phyloP scores from a whole-genome alignment of 2,113 vertebrate genomes.

The Pterocles burchelli region DNA sequence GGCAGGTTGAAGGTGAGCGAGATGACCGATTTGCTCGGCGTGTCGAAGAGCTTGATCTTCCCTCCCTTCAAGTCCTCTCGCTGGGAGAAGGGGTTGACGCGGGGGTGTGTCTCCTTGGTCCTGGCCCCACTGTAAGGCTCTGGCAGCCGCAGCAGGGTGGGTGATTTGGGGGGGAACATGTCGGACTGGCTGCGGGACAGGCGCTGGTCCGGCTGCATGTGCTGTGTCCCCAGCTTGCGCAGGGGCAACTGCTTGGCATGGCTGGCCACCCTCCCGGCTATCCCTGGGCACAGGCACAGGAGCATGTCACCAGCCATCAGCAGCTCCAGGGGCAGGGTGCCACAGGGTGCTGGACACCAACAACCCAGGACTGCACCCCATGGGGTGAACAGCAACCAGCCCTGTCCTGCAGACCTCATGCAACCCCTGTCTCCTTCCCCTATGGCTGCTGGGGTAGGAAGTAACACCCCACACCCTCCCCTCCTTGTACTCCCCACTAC shows the following conservation, averaged over 20 bases:
- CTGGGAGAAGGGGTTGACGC: slow-evolving; percentile 92
- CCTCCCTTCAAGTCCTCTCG: slow-evolving; percentile 91
- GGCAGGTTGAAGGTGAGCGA: slow-evolving; percentile 86
- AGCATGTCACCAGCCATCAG: not conserved
- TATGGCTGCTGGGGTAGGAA: rapidly evolving
- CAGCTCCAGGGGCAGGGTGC: rapidly evolving
- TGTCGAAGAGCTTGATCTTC: slow-evolving; percentile 91
- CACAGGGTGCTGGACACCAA: rapidly evolving
- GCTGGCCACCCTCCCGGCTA: not conserved
- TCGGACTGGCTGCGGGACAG: slow-evolving; percentile 89
- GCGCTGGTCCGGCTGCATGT: slow-evolving; percentile 71
- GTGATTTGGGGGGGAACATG: slow-evolving; percentile 73
- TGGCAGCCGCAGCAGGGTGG: not conserved
- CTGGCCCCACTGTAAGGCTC: slow-evolving; percentile 35
- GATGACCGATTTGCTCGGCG: slow-evolving; percentile 87
- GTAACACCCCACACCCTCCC: not conserved
- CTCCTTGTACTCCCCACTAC: not conserved
- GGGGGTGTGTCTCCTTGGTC: slow-evolving; percentile 69
- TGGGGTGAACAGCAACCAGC: not conserved
- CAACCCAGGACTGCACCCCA: rapidly evolving
- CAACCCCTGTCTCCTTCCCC: not conserved
- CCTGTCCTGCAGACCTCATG: not conserved
- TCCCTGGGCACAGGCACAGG: not conserved
- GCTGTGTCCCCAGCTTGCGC: not conserved
- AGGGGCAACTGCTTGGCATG: not conserved